Conservation (phyloP, 2,113 vertebrate species). For the Montifringilla adamsi region DNA sequence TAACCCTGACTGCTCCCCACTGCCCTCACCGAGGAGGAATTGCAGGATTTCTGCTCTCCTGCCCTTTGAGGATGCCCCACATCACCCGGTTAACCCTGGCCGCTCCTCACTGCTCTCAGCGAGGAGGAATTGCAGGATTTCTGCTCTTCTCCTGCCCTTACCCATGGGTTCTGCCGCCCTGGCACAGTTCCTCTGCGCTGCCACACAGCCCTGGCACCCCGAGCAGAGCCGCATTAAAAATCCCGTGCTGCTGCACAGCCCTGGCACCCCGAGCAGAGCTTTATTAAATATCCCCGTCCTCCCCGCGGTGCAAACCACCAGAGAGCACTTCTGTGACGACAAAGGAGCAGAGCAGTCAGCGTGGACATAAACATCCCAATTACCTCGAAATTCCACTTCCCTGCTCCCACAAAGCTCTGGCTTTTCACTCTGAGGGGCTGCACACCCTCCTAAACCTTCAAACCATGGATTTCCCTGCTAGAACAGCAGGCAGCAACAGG, state of each 20-base stretch:
- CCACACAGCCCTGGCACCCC: neutral
- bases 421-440: neutral
- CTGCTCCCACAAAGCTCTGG: neutral
- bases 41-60: too few relatives aligned
- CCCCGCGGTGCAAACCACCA: neutral
- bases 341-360: neutral
- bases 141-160: neutral
- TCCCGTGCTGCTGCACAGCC: neutral
- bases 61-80: slow-evolving; percentile 67
- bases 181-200: too few relatives aligned
- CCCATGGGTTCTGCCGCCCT: neutral
- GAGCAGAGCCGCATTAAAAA: neutral
- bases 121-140: too few relatives aligned
- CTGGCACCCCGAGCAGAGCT: neutral
- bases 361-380: neutral
- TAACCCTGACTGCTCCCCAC: slow-evolving; percentile 38
- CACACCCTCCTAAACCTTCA: neutral
- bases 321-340: neutral
- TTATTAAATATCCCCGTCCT: neutral
- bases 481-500: neutral
- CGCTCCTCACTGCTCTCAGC: neutral
- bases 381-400: neutral
- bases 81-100: slow-evolving; percentile 57
- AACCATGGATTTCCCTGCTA: neutral
- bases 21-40: neutral